Conservation (phyloP, 2,888 invertebrate species). For the Clivina fossor region DNA sequence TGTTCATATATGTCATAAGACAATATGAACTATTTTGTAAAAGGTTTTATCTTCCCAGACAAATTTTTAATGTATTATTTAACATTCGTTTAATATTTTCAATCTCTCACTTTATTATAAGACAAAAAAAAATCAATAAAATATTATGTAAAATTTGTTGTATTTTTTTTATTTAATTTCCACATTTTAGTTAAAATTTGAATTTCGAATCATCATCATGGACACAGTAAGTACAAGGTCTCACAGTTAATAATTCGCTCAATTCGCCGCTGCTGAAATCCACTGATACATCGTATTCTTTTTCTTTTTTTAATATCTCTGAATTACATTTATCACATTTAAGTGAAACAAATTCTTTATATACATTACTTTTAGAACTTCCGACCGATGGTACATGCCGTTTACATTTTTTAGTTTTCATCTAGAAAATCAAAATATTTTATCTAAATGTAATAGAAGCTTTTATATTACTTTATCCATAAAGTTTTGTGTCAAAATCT, state of each 20-base stretch:
- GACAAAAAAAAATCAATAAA: conserved; percentile 25
- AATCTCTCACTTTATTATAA: conserved; percentile 31
- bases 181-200: no score
- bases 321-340: conserved; percentile 1
- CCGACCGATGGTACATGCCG: neutral
- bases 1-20: conserved; percentile 16
- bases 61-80: conserved; percentile 23
- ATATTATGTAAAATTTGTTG: conserved; percentile 31
- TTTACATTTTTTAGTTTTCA: neutral
- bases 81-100: conserved; percentile 23
- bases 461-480: neutral
- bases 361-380: neutral
- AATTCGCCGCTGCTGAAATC: no score
- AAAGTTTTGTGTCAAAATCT: no score
- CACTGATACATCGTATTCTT: neutral
- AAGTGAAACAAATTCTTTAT: neutral
- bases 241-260: no score
- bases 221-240: no score
- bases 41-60: conserved; percentile 21
- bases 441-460: neutral
- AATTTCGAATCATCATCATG: no score
- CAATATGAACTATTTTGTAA: conserved; percentile 22
- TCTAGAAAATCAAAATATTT: neutral
- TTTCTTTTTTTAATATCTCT: neutral
- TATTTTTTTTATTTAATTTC: no score